phyloP scores from a whole-genome alignment of 23 tunicate species.

The Botrylloides violaceus region DNA sequence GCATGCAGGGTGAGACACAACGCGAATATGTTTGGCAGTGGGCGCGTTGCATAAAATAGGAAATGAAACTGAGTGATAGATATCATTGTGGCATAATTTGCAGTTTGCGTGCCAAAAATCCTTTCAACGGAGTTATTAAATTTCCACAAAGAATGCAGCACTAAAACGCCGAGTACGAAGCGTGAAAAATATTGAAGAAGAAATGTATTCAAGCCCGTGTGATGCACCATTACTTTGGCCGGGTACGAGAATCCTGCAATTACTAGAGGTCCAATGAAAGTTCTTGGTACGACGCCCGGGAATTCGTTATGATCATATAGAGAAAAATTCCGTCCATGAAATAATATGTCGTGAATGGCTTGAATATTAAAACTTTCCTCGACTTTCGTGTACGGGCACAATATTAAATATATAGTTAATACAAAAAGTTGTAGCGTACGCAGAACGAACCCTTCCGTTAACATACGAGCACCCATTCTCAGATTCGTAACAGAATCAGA shows the following conservation, averaged over 20 bases:
- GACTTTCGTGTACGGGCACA: slow-evolving; percentile 86
- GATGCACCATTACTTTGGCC: neutral
- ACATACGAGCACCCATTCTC: too few species aligned
- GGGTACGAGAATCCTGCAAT: slow-evolving; percentile 36
- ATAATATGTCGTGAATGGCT: slow-evolving; percentile 83
- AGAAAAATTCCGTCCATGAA: slow-evolving; percentile 35
- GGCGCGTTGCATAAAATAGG: slow-evolving; percentile 69
- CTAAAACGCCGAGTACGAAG: slow-evolving; percentile 33
- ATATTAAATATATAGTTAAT: slow-evolving; percentile 15
- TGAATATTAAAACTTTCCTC: slow-evolving; percentile 92
- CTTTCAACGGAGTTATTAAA: slow-evolving; percentile 25
- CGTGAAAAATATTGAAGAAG: slow-evolving; percentile 48
- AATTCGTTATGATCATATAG: slow-evolving; percentile 77
- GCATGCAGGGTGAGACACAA: slow-evolving; percentile 40
- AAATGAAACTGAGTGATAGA: slow-evolving; percentile 79
- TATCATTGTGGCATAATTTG: slow-evolving; percentile 27
- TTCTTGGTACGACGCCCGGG: slow-evolving; percentile 95
- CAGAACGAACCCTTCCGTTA: too few species aligned
- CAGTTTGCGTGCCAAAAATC: slow-evolving; percentile 25
- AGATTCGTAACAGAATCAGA: too few species aligned
- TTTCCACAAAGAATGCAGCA: slow-evolving; percentile 32
- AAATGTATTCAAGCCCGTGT: slow-evolving; percentile 19
- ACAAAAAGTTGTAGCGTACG: neutral
- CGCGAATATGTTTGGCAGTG: slow-evolving; percentile 88
- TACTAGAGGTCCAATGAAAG: slow-evolving; percentile 79